These are phyloP conservation scores for Sesia apiformis DNA, from an alignment of 2,888 invertebrate genomes.

Conservation along the genomic window DNA sequence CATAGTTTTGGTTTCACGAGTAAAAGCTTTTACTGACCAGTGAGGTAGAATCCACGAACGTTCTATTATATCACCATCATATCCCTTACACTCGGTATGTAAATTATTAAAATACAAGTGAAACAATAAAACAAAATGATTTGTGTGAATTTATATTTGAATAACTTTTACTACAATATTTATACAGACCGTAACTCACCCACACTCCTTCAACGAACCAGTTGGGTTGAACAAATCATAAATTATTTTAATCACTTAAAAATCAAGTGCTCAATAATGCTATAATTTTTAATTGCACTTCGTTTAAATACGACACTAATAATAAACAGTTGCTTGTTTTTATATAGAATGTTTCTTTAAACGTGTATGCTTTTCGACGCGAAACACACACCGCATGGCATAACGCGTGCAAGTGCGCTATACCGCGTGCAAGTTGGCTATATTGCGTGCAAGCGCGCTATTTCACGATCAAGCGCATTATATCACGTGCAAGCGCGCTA, in stretches of 20 bases:
- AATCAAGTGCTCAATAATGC: conserved; percentile 4
- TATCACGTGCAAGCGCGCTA: too few species aligned
- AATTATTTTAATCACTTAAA: not conserved
- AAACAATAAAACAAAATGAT: conserved; percentile 21
- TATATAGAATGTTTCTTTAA: not conserved
- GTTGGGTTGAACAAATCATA: conserved; percentile 18
- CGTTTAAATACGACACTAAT: conserved; percentile 6
- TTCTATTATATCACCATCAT: too few species aligned
- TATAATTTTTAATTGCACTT: conserved; percentile 45
- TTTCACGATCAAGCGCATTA: too few species aligned
- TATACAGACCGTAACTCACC: conserved; percentile 54
- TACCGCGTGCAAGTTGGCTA: too few species aligned
- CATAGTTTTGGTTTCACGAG: too few species aligned
- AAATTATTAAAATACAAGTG: conserved; percentile 5
- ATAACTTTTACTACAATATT: conserved; percentile 67
- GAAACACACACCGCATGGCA: too few species aligned
- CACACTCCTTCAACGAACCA: conserved; percentile 8
- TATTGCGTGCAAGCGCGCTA: too few species aligned
- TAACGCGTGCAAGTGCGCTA: too few species aligned
- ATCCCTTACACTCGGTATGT: too few species aligned
- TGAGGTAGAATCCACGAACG: too few species aligned
- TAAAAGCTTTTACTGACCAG: too few species aligned
- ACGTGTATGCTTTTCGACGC: not conserved
- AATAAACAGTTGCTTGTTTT: not conserved
- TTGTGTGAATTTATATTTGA: conserved; percentile 68